Evolutionary conservation across 2,113 vertebrate genomes (phyloP).

Genomic region (Anolis sagrei): DNA sequence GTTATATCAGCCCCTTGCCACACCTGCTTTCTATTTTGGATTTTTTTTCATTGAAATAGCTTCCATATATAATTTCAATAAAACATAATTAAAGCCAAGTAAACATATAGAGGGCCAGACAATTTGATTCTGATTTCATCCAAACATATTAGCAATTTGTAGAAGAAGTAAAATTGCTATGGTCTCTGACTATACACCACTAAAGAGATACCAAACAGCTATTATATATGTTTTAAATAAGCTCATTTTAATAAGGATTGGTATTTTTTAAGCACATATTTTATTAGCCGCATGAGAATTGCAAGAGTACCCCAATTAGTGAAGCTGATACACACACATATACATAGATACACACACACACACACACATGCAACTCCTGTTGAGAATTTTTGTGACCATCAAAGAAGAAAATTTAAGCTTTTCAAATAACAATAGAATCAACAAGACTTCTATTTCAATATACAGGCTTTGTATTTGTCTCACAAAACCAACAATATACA

Average conservation of each 20-base stretch:
- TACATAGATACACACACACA: too few species aligned
- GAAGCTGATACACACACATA: background rate
- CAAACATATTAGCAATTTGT: background rate
- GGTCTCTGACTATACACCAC: background rate
- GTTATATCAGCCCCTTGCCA: too few species aligned
- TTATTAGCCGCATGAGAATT: slow-evolving; percentile 34
- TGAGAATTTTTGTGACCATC: slow-evolving; percentile 27
- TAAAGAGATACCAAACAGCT: background rate
- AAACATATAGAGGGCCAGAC: background rate
- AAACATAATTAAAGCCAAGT: too few species aligned
- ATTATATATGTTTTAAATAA: background rate
- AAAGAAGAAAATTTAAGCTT: background rate
- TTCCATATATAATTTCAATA: too few species aligned
- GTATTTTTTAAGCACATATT: slow-evolving; percentile 21
- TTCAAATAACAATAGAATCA: background rate
- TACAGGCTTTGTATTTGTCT: background rate
- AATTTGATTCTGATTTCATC: background rate
- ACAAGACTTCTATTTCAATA: background rate
- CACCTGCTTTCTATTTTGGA: too few species aligned
- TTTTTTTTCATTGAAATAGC: too few species aligned
- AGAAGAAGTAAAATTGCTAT: background rate
- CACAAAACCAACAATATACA: background rate
- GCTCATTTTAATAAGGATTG: slow-evolving; percentile 8
- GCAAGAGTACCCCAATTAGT: slow-evolving; percentile 13
- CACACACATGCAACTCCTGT: slow-evolving; percentile 2